Base-by-base conservation (phyloP, 92 coral and sea anemone genomes). In the Bergia sp. region DNA sequence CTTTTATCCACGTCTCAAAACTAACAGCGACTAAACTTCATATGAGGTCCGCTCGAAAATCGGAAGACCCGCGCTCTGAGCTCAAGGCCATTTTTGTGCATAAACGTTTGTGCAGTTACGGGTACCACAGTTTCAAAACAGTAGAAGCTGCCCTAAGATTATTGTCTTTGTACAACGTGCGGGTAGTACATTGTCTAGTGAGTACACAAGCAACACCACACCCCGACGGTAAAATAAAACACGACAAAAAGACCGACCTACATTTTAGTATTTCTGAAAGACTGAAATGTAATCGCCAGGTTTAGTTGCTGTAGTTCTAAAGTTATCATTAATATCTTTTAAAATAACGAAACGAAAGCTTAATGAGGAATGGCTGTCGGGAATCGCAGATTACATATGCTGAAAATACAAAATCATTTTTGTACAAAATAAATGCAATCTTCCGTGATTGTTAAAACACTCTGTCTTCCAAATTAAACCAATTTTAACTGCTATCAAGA, bases 131-230 rank as follows among this genome's bases (percentile, higher is more conserved):
- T 38, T 21, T 18, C 7, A 43, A 77, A 20, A 7, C 66, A 21
- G 39, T n/a, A 45, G 13, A 36, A 55, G 7, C n/a, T 80, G 49
- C n/a, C 4, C 21, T 16, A 61, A 16, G 12, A 61, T 7, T 16
- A 61, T 65, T 45, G 67, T 69, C 79, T 72, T 72, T 44, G 74
- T 69, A 23, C 45, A 69, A 1, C 61, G 40, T 37, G 79, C 87
- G 87, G 87, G 79, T 71, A 37, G 65, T 47, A 29, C 64, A 84
- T 69, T 71, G 72, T 50, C 65, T 16, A 29, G 50, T 79, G 66
- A 50, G 18, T 47, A 79, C 83, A 79, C 83, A 16, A 76, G 36
- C 45, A 15, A 6, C 44, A 29, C 69, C 42, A 55, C 65, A 36
- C 83, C 69, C 83, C 29, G 7, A 36, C 83, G n/a, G 37, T 13